phyloP scores from a whole-genome alignment of 2,797 vertebrate genomes.

The Mormyrus proboscirostris region DNA sequence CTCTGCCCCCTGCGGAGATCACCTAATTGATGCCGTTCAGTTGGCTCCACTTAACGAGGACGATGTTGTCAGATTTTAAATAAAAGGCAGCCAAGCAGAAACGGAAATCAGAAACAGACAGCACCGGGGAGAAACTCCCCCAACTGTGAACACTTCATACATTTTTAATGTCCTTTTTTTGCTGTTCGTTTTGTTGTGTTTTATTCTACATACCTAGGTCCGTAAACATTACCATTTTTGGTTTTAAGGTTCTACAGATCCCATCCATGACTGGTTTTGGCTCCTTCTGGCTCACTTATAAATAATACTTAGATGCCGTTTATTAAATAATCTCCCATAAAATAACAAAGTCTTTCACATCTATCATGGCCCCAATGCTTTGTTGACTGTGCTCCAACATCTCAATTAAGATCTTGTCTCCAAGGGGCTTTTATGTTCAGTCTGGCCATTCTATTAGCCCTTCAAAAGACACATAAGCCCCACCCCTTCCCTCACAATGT shows the following conservation, averaged over 20 bases:
- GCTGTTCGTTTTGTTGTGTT: background rate
- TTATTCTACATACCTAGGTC: background rate
- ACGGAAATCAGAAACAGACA: background rate
- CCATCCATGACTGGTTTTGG: background rate
- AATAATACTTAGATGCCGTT: background rate
- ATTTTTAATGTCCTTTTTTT: background rate
- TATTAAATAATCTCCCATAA: background rate
- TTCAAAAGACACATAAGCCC: background rate
- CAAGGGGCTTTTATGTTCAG: slow-evolving; percentile 32
- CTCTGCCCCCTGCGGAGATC: background rate
- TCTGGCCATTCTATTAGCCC: slow-evolving; percentile 5
- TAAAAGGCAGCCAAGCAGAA: background rate
- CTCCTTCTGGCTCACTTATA: background rate
- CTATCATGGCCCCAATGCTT: slow-evolving; percentile 41
- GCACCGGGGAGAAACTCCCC: background rate
- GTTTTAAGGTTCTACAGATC: background rate
- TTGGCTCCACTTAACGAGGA: background rate
- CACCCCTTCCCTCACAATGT: slow-evolving; percentile 24
- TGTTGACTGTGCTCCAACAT: slow-evolving; percentile 40
- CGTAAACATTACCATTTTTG: background rate
- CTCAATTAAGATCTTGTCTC: slow-evolving; percentile 44
- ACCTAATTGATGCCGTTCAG: background rate
- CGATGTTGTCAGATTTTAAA: background rate
- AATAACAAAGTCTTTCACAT: slow-evolving; percentile 35
- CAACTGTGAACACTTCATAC: background rate